A percentile compares a stretch with the other conserved stretches of the same genome.
phyloP scores from a whole-genome alignment of 2,888 invertebrate genomes.

The Agrotis clavis region DNA sequence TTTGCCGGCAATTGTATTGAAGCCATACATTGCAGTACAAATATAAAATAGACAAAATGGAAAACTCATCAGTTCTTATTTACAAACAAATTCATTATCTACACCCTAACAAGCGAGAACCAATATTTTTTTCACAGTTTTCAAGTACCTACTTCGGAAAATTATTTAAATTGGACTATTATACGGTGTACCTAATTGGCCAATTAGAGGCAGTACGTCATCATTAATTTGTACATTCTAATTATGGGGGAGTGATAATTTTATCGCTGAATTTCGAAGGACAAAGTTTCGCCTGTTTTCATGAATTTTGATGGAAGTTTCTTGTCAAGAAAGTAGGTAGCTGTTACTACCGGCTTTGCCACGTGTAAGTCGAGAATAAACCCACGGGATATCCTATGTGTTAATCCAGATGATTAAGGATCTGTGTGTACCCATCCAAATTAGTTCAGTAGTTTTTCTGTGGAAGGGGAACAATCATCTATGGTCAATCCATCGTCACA shows the following conservation, averaged over 20 bases:
- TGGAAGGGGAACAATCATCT: too few species aligned
- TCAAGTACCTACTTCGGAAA: constrained; percentile 16
- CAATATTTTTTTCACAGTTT: constrained; percentile 9
- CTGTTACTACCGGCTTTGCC: not conserved
- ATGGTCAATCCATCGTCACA: too few species aligned
- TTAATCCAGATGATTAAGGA: too few species aligned
- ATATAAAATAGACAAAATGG: not conserved
- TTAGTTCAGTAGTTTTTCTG: too few species aligned
- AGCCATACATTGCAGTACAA: too few species aligned
- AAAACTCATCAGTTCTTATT: not conserved
- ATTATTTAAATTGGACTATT: constrained; percentile 27
- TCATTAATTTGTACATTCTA: constrained; percentile 18
- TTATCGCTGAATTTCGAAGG: constrained; percentile 9
- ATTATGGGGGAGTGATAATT: constrained; percentile 19
- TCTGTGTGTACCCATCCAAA: too few species aligned
- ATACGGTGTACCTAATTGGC: constrained; percentile 14
- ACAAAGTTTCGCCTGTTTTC: not conserved
- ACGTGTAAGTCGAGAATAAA: not conserved
- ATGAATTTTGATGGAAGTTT: not conserved
- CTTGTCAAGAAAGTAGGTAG: too few species aligned
- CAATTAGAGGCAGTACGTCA: constrained; percentile 24
- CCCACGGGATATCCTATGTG: not conserved
- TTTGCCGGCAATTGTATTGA: too few species aligned
- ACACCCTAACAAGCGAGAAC: not conserved
- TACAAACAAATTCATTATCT: not conserved